Evolutionary conservation across 2,797 vertebrate species (phyloP).

Genomic region (Pristis pectinata): DNA sequence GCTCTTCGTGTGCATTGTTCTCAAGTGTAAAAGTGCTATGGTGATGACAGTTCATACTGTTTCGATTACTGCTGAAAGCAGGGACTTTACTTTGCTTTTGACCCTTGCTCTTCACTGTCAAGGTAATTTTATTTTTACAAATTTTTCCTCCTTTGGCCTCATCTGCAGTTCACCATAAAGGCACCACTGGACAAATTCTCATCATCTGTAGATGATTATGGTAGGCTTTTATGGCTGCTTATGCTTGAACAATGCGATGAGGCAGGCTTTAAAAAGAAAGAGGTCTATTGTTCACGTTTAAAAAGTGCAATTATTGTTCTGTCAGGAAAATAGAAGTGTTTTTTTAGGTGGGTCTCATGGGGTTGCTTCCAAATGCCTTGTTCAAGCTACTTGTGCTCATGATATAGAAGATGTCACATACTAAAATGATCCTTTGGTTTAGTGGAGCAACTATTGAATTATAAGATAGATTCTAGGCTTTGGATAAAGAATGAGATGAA

Average conservation of each 20-base stretch:
- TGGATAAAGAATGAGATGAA: constrained; percentile 1
- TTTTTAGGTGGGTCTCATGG: constrained; percentile 9
- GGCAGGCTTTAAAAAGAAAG: constrained; percentile 30
- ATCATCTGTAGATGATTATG: constrained; percentile 71
- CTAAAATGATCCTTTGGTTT: neutral
- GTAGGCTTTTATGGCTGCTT: constrained; percentile 48
- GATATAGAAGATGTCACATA: constrained; percentile 6
- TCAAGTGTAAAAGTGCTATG: constrained; percentile 67
- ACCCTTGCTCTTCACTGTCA: constrained; percentile 76
- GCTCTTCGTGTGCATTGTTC: constrained; percentile 68
- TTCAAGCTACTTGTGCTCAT: constrained; percentile 5
- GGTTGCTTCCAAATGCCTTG: constrained; percentile 13
- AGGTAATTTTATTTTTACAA: constrained; percentile 88
- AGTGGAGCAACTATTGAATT: neutral
- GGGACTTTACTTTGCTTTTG: constrained; percentile 76
- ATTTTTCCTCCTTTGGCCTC: constrained; percentile 74
- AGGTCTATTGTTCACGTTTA: constrained; percentile 10
- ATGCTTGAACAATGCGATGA: constrained; percentile 24
- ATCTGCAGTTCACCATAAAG: constrained; percentile 65
- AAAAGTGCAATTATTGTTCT: constrained; percentile 33
- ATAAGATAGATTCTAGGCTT: neutral
- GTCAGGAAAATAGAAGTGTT: constrained; percentile 26
- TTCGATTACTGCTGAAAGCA: constrained; percentile 85
- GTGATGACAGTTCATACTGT: constrained; percentile 82
- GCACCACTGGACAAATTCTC: constrained; percentile 68